Percentiles rank a stretch among this genome's conserved stretches.
Conservation (phyloP, 2,113 vertebrate genomes). For the Nematolebias whitei region DNA sequence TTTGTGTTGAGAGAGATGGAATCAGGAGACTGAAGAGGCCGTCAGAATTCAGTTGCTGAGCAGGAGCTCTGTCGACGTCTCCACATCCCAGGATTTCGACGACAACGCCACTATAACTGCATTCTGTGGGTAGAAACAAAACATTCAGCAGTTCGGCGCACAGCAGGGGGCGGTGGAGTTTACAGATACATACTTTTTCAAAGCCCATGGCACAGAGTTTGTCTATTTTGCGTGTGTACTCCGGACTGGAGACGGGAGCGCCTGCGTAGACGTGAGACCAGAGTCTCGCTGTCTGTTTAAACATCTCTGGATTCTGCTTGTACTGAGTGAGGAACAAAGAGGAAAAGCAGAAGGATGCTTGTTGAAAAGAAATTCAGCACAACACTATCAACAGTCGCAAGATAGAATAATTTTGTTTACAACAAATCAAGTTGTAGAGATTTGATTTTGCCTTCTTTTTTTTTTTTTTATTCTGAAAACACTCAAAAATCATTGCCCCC, state of each 20-base stretch:
- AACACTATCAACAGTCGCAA: not conserved
- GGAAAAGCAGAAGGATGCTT: not conserved
- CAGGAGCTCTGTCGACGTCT: conserved; percentile 97
- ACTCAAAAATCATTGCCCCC: no score
- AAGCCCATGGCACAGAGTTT: conserved; percentile 99
- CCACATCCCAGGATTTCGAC: conserved; percentile 99
- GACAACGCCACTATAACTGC: conserved; percentile 99
- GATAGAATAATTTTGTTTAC: not conserved
- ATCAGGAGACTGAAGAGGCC: conserved; percentile 50
- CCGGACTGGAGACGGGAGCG: conserved; percentile 95
- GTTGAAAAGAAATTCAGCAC: not conserved
- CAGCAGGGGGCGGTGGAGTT: not conserved
- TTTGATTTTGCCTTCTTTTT: not conserved
- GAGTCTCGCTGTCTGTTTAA: conserved; percentile 98
- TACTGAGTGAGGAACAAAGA: conserved; percentile 79
- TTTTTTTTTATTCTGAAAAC: no score
- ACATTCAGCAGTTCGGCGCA: not conserved
- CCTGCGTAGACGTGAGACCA: conserved; percentile 99
- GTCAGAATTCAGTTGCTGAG: conserved; percentile 94
- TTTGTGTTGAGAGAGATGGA: conserved; percentile 18
- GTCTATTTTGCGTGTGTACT: conserved; percentile 99
- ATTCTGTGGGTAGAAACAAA: conserved; percentile 81
- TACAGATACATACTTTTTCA: conserved; percentile 86
- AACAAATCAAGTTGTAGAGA: not conserved
- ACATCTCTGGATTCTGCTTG: conserved; percentile 99